phyloP scores from a whole-genome alignment of 2,113 vertebrate species.

The Apteryx mantelli region DNA sequence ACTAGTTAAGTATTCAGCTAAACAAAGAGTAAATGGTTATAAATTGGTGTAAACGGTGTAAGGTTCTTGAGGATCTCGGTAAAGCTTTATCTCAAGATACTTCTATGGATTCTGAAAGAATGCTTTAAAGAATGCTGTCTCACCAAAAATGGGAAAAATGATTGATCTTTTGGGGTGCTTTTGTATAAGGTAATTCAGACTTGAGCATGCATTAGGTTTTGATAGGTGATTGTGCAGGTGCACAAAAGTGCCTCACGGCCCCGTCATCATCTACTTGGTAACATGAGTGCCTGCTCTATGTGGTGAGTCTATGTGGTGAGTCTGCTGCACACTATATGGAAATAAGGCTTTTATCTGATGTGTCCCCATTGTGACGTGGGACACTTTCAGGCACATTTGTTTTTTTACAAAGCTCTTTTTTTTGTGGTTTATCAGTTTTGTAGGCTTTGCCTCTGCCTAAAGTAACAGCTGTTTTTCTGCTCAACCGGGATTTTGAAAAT shows the following conservation, averaged over 20 bases:
- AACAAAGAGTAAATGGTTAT: not conserved
- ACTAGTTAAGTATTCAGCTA: not conserved
- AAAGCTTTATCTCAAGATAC: not conserved
- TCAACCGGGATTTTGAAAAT: constrained; percentile 2
- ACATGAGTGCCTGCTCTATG: not conserved
- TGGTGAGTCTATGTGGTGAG: not conserved
- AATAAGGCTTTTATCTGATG: not conserved
- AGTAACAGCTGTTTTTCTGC: not conserved
- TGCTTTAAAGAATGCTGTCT: not conserved
- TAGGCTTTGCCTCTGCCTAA: not conserved
- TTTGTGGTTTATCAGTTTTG: not conserved
- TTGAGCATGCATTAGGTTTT: not conserved
- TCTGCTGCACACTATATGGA: not conserved
- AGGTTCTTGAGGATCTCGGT: not conserved
- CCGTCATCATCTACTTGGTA: not conserved
- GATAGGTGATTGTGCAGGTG: not conserved
- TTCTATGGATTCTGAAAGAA: not conserved
- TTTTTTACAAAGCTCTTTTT: not conserved
- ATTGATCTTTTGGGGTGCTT: not conserved
- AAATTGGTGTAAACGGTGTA: not conserved
- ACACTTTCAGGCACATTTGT: not conserved
- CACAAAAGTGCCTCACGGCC: not conserved
- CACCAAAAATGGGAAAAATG: not conserved
- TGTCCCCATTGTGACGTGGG: not conserved
- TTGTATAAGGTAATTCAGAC: not conserved